Conservation (phyloP, 2,113 vertebrate genomes). For the Miniopterus natalensis region DNA sequence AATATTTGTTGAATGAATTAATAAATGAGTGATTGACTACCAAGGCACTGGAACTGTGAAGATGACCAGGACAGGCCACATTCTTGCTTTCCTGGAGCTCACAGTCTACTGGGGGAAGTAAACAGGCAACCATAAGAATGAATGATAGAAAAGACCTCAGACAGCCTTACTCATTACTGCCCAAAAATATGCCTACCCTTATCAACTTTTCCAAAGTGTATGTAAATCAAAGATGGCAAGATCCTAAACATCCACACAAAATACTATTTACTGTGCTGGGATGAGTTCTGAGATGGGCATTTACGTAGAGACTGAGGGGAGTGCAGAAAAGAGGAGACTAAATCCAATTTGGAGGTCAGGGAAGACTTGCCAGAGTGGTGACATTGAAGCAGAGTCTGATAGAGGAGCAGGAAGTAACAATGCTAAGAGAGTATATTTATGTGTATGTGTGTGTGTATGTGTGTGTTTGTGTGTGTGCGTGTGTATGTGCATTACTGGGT, state of each 20-base stretch:
- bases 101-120: background rate
- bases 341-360: background rate
- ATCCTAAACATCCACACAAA: background rate
- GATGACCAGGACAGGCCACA: background rate
- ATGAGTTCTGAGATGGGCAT: background rate
- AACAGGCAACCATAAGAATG: background rate
- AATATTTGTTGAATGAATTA: background rate
- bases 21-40: background rate
- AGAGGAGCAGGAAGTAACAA: background rate
- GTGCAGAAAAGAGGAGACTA: background rate
- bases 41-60: background rate
- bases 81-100: background rate
- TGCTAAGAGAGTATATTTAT: background rate
- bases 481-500: background rate
- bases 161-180: background rate
- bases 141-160: background rate
- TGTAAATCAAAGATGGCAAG: background rate
- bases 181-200: background rate
- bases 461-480: background rate
- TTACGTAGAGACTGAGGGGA: background rate
- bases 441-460: background rate
- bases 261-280: background rate
- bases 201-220: constrained; percentile 11
- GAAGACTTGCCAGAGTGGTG: background rate
- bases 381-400: background rate